These are phyloP conservation scores for Microplitis deprimator DNA, from an alignment of 2,888 invertebrate genomes.

Conservation along the genomic window DNA sequence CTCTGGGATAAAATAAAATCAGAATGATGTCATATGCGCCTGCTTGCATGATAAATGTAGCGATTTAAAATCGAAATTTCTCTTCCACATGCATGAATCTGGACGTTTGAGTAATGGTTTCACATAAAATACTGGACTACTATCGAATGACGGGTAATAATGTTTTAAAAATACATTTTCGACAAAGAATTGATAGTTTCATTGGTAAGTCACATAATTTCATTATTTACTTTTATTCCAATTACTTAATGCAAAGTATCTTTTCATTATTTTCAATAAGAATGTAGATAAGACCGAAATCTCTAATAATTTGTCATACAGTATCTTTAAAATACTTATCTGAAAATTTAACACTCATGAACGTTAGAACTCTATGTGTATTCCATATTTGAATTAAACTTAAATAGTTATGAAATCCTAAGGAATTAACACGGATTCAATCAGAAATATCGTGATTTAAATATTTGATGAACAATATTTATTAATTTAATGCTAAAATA, in stretches of 20 bases:
- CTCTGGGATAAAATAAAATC: constrained; percentile 68
- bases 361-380: too few relatives aligned
- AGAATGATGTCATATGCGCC: constrained; percentile 71
- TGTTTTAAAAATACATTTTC: constrained; percentile 67
- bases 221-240: constrained; percentile 26
- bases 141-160: constrained; percentile 67
- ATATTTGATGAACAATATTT: too few relatives aligned
- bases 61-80: constrained; percentile 72
- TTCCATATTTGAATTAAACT: too few relatives aligned
- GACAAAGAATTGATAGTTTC: constrained; percentile 70
- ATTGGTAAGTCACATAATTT: constrained; percentile 56
- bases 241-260: constrained; percentile 19
- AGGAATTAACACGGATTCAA: too few relatives aligned
- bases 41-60: constrained; percentile 72
- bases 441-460: too few relatives aligned
- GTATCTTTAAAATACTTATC: too few relatives aligned
- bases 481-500: too few relatives aligned
- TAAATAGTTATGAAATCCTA: too few relatives aligned
- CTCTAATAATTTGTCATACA: too few relatives aligned
- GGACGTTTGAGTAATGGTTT: constrained; percentile 71
- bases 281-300: too few relatives aligned
- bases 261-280: too few relatives aligned
- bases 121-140: constrained; percentile 71
- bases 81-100: constrained; percentile 69
- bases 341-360: too few relatives aligned